Percentiles rank a stretch among this genome's conserved stretches.
Conservation (phyloP, 2,113 vertebrate species). For the Lates calcarifer region DNA sequence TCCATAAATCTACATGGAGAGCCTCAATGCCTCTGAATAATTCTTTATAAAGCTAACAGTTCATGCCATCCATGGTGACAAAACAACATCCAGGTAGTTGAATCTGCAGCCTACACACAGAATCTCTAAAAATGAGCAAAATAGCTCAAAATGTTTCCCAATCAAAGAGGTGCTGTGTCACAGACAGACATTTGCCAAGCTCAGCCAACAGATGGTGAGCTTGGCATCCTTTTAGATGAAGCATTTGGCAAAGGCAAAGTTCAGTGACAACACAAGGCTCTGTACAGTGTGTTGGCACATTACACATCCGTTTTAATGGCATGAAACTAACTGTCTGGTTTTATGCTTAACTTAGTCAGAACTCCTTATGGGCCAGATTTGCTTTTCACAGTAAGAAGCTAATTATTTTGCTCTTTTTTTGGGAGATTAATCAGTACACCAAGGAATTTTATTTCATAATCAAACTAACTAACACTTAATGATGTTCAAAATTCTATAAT, state of each 20-base stretch:
- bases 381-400: background rate
- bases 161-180: conserved; percentile 57
- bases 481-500: too few species aligned
- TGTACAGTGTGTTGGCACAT: conserved; percentile 27
- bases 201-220: conserved; percentile 72
- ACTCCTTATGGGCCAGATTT: background rate
- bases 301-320: conserved; percentile 14
- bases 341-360: background rate
- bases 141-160: conserved; percentile 59
- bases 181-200: conserved; percentile 42
- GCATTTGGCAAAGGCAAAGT: conserved; percentile 56
- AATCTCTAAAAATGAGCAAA: conserved; percentile 18
- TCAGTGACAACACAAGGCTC: conserved; percentile 49
- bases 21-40: background rate
- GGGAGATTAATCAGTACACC: background rate
- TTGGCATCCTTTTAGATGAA: conserved; percentile 57
- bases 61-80: background rate
- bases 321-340: conserved; percentile 27
- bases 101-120: background rate
- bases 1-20: background rate
- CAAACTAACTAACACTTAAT: background rate
- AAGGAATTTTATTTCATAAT: background rate
- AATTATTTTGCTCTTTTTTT: background rate
- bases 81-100: background rate
- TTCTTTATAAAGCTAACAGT: background rate